Evolutionary conservation across 2,113 vertebrate species (phyloP), one percentile per base, ranked within the genome.

Genomic region (Crotalus tigris): DNA sequence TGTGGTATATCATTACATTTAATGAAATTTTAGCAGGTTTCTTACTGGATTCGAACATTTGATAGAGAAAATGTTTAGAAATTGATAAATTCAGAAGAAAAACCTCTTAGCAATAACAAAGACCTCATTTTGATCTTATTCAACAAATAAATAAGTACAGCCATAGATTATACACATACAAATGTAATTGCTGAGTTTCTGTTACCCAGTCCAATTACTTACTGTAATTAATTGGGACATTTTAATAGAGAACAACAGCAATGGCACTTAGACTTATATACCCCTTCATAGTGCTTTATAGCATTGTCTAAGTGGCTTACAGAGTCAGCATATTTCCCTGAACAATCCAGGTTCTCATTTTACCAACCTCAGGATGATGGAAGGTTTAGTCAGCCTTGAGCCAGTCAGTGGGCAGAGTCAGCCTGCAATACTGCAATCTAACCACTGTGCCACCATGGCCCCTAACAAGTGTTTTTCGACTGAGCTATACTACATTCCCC

Each of bases 21-120:
- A 90, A 81, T 87, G 39, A 93, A 93, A 90, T 61, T 90, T 86
- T 49, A 87, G 59, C 17, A 49, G 12, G 39, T 39, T 57, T 89
- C 64, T 46, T 64, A 49, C 29, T 64, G 54, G 92, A 51, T 64
- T 64, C n/a, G 87, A 90, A 53, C 21, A 86, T 90, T 86, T 58
- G 12, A 90, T 61, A 49, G 57, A 86, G 11, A n/a, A 51, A 58
- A 85, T 46, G 29, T 58, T 44, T 85, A 46, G 33, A 85, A 85
- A 90, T 39, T 51, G 55, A 90, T 15, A 11, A 90, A 26, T 88
- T 86, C 12, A 57, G 23, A 33, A 33, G 89, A 85, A 85, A 29
- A 49, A 49, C 51, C 17, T 33, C 19, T 46, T 85, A 85, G 29
- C 17, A 53, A 59, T 15, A 46, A 57, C 13, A 85, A 64, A 33